phyloP scores from a whole-genome alignment of 2,113 vertebrate species.

The Talpa occidentalis region DNA sequence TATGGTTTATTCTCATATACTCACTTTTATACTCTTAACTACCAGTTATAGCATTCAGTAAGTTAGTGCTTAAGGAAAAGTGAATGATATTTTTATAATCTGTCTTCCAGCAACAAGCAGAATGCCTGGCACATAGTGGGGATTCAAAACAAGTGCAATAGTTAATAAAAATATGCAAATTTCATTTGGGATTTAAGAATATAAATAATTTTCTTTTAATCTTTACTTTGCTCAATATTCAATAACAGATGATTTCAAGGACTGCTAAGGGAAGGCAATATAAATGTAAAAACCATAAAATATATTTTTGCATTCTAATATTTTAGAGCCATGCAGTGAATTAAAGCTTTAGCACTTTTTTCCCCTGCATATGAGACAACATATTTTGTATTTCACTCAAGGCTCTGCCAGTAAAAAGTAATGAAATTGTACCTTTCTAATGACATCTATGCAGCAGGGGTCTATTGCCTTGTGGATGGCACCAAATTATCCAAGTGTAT shows the following conservation, averaged over 20 bases:
- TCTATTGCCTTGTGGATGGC: conserved; percentile 78
- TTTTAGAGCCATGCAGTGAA: conserved; percentile 59
- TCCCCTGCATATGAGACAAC: conserved; percentile 55
- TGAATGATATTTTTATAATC: background rate
- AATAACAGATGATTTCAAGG: conserved; percentile 64
- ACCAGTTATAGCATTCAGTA: conserved; percentile 2
- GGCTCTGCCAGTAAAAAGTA: conserved; percentile 78
- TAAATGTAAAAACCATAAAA: conserved; percentile 48
- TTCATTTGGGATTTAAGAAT: conserved; percentile 17
- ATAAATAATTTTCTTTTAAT: conserved; percentile 68
- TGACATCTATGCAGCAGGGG: conserved; percentile 74
- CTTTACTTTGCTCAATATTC: conserved; percentile 68
- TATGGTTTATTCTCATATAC: background rate
- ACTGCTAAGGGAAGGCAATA: background rate
- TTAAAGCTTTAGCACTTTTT: conserved; percentile 35
- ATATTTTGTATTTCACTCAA: conserved; percentile 80
- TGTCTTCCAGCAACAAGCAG: background rate
- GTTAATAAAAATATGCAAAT: background rate
- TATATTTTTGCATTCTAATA: conserved; percentile 64
- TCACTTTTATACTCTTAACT: conserved; percentile 20
- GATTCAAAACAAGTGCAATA: conserved; percentile 34
- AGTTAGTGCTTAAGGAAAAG: background rate
- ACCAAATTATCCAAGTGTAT: conserved; percentile 71
- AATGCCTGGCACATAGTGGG: conserved; percentile 33
- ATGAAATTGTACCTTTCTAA: conserved; percentile 80